A percentile compares a stretch with the other conserved stretches of the same genome.
Evolutionary conservation across 2,113 vertebrate species (phyloP).

Genomic region (Boulengeromyrus knoepffleri): DNA sequence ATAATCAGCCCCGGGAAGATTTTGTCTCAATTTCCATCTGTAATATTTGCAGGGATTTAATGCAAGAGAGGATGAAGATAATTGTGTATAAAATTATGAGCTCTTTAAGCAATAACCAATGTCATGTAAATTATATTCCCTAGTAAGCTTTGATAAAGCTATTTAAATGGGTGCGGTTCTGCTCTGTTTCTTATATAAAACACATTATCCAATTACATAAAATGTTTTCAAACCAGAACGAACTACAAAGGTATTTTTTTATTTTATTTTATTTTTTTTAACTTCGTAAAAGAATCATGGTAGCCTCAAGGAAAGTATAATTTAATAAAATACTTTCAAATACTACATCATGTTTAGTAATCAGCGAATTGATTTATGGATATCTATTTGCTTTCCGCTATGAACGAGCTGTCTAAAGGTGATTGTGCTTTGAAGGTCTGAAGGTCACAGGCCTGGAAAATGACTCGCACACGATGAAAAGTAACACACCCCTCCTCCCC

Average conservation of each 20-base stretch:
- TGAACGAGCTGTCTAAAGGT: slow-evolving; percentile 39
- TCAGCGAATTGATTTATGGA: background rate
- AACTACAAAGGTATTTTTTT: background rate
- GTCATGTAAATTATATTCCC: slow-evolving; percentile 39
- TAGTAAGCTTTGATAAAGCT: background rate
- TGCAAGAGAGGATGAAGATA: background rate
- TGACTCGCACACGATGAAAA: slow-evolving; percentile 16
- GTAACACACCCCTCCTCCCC: no score
- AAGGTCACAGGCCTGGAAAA: slow-evolving; percentile 2
- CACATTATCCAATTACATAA: background rate
- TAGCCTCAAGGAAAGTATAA: background rate
- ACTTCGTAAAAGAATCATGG: background rate
- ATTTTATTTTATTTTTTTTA: background rate
- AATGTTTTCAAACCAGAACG: background rate
- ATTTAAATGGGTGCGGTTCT: background rate
- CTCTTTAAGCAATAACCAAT: slow-evolving; percentile 15
- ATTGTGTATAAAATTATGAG: slow-evolving; percentile 4
- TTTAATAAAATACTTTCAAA: background rate
- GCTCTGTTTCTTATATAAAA: background rate
- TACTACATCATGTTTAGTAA: background rate
- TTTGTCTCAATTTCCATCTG: slow-evolving; percentile 21
- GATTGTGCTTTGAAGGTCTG: slow-evolving; percentile 14
- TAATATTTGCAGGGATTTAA: background rate
- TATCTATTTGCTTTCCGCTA: background rate
- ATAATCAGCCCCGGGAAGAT: slow-evolving; percentile 32